Conservation (phyloP, 2,797 vertebrate species). For the Zenarchopterus dispar region DNA sequence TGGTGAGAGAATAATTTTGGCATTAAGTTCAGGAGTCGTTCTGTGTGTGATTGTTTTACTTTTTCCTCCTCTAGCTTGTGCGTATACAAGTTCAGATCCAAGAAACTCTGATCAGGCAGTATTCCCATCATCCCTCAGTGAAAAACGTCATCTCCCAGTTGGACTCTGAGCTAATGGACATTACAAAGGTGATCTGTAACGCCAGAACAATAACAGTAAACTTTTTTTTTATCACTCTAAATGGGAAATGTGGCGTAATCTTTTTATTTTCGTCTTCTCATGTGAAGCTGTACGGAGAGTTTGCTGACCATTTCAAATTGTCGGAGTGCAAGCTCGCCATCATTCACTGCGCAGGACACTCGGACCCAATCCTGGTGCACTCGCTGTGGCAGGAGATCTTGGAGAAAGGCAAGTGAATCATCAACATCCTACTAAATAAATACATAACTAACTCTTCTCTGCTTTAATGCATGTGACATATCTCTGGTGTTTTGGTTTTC, state of each 20-base stretch:
- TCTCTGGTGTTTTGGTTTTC: slow-evolving; percentile 30
- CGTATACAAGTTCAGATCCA: slow-evolving; percentile 98
- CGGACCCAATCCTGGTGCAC: slow-evolving; percentile 94
- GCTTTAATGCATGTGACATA: neutral
- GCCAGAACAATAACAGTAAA: neutral
- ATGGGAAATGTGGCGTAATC: neutral
- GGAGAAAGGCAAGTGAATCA: slow-evolving; percentile 87
- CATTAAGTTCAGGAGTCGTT: neutral
- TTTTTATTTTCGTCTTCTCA: neutral
- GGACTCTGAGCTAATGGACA: slow-evolving; percentile 96
- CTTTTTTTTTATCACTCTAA: slow-evolving; percentile 1
- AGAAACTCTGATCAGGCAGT: slow-evolving; percentile 90
- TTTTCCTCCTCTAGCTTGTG: slow-evolving; percentile 83
- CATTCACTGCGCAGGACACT: slow-evolving; percentile 96
- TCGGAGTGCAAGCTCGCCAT: slow-evolving; percentile 97
- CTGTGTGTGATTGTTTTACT: neutral
- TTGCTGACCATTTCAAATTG: slow-evolving; percentile 94
- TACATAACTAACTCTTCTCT: neutral
- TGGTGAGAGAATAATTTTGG: neutral
- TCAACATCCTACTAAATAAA: neutral
- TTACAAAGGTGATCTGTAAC: slow-evolving; percentile 88
- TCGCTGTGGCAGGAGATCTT: slow-evolving; percentile 98
- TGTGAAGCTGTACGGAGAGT: slow-evolving; percentile 93
- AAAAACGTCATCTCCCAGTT: slow-evolving; percentile 91
- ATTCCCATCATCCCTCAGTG: slow-evolving; percentile 91